Base-by-base conservation (phyloP, 1,140 invertebrate species). In the Cotesia chilonis region DNA sequence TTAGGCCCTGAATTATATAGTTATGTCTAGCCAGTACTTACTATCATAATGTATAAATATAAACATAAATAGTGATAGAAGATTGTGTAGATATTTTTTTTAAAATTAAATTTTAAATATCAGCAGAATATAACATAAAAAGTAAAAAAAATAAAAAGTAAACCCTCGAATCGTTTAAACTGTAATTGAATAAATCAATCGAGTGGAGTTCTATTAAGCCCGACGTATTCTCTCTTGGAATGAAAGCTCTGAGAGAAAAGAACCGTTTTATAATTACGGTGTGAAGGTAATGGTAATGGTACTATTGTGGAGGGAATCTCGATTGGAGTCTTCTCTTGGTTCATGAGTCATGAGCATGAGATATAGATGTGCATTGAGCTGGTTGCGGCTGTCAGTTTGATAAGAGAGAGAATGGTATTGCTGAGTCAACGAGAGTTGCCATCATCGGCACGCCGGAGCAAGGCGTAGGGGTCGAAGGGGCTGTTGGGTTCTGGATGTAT, bases 391-490 rank as follows among this genome's bases (percentile, higher is more conserved):
- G 67, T 59, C 71, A 70, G 64, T 71, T 74, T 76, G 78, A 79
- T 79, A 80, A 78, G 78, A 75, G 55, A 74, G 75, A 78, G 77
- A 79, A 80, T 79, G 65, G 78, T 78, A 79, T 74, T 80, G 80
- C 80, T 81, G 81, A 82, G 76, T 81, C 79, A 77, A 79, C 77
- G 71, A 75, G 74, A 74, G 75, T 77, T 75, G 74, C 36, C 73
- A 63, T 71, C 12, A 73, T 75, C n/a, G 14, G 9, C 12, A 41
- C 6, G 14, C 9, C 6, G 61, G 41, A 2, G 41, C 10, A 47
- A 9, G 10, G 41, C 10, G 41, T 47, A 47, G 6, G 10, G 41
- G 35, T 12, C 10, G 37, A 61, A 61, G 59, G 37, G 20, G 37
- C 5, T 41, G 37, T 14, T 7, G 4, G 47, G 41, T 28, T 0